Percentiles rank a stretch among this genome's conserved stretches.
Conservation (phyloP, 2,888 invertebrate genomes). For the Cantharis nigra region DNA sequence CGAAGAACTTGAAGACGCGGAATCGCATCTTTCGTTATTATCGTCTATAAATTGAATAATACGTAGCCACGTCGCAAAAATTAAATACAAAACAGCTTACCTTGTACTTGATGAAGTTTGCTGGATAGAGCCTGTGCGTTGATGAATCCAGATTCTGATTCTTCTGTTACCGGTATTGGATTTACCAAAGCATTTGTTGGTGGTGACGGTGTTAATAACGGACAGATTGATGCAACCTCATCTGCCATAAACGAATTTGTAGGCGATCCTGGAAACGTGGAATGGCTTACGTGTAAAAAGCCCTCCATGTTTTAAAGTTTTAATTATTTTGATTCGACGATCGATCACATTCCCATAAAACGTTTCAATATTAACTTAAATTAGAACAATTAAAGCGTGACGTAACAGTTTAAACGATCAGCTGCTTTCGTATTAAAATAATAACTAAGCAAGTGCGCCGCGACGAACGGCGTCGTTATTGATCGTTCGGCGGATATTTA, state of each 20-base stretch:
- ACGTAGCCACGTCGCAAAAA: not conserved
- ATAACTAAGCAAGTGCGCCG: slow-evolving; percentile 14
- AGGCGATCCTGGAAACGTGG: slow-evolving; percentile 47
- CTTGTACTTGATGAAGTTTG: slow-evolving; percentile 52
- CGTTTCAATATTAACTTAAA: not conserved
- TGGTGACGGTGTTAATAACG: slow-evolving; percentile 55
- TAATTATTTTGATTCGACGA: not conserved
- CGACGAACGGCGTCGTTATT: slow-evolving; percentile 10
- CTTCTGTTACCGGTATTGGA: slow-evolving; percentile 46
- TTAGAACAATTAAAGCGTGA: slow-evolving; percentile 3
- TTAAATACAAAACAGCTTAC: slow-evolving; percentile 37
- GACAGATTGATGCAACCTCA: slow-evolving; percentile 55
- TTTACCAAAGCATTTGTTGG: slow-evolving; percentile 55
- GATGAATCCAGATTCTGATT: slow-evolving; percentile 40
- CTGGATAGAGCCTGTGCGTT: slow-evolving; percentile 50
- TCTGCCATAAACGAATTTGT: slow-evolving; percentile 52
- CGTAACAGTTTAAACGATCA: slow-evolving; percentile 5
- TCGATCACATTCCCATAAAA: not conserved
- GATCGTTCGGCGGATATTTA: not conserved
- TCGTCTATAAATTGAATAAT: slow-evolving; percentile 39
- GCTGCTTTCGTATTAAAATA: slow-evolving; percentile 5
- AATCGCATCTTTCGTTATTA: slow-evolving; percentile 52
- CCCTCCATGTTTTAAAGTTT: slow-evolving; percentile 40
- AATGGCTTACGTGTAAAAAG: slow-evolving; percentile 40
- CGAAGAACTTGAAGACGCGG: slow-evolving; percentile 71